Base-by-base conservation (phyloP, 2,113 vertebrate species). In the Gobius niger region DNA sequence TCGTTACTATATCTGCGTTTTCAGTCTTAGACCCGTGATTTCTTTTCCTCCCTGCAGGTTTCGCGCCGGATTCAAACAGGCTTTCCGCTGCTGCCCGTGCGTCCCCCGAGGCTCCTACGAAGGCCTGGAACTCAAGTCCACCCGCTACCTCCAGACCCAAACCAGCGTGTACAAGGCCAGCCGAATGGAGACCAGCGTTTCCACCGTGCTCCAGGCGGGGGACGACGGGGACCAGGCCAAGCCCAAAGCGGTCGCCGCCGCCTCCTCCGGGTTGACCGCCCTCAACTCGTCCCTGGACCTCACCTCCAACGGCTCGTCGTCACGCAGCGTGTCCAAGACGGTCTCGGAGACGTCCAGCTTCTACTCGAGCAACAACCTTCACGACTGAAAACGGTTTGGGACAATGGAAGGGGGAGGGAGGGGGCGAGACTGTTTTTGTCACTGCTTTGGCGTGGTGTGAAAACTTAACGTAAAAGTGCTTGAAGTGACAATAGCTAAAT, bases 41-140 rank as follows among this genome's bases (percentile, higher is more conserved):
- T 8, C 14, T 69, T 14, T 5, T 47, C 56, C 61, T 67, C 12
- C 15, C 68, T 9, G 47, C 89, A 99, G 97, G 91, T 99, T 99
- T 85, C 96, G 98, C 0, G 87, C 96, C 64, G 97, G 97, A 10
- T 99, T 99, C 83, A 96, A 95, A 82, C 96, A 93, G 0, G 98
- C 93, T 0, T 98, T 99, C 88, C 93, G 67, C 41, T 99, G 95
- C 90, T 99, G 95, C 68, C 98, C 96, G 0, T 96, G 95, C 0
- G 50, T 98, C 72, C 91, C 89, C 0, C 80, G 82, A 0, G 75
- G 92, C 0, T 92, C 95, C 11, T 96, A 96, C 0, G 94, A 98
- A 83, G 96, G 95, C 0, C 92, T 99, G 42, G 98, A 99, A 73
- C 94, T 99, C 81, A 97, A 96, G 87, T 97, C 96, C 4, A 93